phyloP scores from a whole-genome alignment of 37 sponge, comb jelly and placozoan genomes.

The Theonella swinhoei region DNA sequence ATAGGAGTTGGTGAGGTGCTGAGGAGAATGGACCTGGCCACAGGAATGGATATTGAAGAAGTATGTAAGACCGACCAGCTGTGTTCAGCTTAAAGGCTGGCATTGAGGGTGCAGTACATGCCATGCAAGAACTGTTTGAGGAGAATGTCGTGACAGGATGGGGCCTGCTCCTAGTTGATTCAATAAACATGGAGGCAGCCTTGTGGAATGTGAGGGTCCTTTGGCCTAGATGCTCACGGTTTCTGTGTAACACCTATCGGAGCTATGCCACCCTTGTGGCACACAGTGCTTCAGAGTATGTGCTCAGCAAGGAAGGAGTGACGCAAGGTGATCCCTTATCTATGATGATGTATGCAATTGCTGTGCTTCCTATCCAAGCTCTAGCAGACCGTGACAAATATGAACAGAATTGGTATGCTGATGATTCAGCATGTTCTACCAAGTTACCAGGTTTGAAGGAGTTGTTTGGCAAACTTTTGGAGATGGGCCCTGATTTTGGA shows the following conservation, averaged over 20 bases:
- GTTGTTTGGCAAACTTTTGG: constrained; percentile 10
- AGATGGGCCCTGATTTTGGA: constrained; percentile 43
- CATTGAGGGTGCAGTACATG: constrained; percentile 53
- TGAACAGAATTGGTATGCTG: constrained; percentile 49
- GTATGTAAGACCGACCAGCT: constrained; percentile 26
- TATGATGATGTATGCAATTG: constrained; percentile 40
- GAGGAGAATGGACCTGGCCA: constrained; percentile 27
- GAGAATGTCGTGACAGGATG: constrained; percentile 31
- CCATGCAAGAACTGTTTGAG: constrained; percentile 44
- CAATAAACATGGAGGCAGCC: constrained; percentile 14
- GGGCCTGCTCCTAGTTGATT: constrained; percentile 51
- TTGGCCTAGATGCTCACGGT: constrained; percentile 43
- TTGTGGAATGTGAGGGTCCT: constrained; percentile 26
- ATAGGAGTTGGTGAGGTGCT: constrained; percentile 22
- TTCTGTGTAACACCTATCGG: constrained; percentile 43
- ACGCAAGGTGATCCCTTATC: constrained; percentile 46
- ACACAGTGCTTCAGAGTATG: not conserved
- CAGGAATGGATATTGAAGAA: constrained; percentile 30
- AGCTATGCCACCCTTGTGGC: constrained; percentile 28
- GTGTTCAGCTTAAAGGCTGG: constrained; percentile 34
- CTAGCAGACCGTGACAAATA: not conserved
- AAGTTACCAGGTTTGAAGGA: constrained; percentile 19
- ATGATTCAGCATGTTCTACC: constrained; percentile 49
- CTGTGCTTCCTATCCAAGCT: constrained; percentile 12
- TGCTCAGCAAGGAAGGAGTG: constrained; percentile 52